These are phyloP conservation scores for Congeria kusceri DNA, from an alignment of 2,888 invertebrate genomes.

Conservation along the genomic window DNA sequence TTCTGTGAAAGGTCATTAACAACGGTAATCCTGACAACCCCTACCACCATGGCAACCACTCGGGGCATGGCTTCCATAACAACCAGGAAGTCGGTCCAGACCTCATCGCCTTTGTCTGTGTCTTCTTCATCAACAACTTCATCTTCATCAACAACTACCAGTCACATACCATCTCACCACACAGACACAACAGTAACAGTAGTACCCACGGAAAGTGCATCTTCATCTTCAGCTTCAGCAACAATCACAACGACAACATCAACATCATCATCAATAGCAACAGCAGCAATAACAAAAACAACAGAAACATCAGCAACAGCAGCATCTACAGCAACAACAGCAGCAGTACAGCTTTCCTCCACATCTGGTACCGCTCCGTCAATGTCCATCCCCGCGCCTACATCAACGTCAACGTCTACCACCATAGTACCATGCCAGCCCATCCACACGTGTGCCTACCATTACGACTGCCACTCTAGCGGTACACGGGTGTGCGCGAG, in stretches of 20 bases:
- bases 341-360: conserved; percentile 13
- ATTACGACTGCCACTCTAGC: conserved; percentile 41
- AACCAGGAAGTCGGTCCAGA: too few species aligned
- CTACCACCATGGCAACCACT: conserved; percentile 13
- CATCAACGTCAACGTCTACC: conserved; percentile 28
- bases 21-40: conserved; percentile 41
- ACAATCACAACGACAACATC: conserved; percentile 11
- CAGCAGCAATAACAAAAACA: conserved; percentile 34
- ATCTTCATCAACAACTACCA: neutral
- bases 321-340: conserved; percentile 28
- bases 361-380: conserved; percentile 31
- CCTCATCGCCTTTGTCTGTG: conserved; percentile 11
- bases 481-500: conserved; percentile 34
- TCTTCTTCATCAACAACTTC: conserved; percentile 17
- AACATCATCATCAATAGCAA: conserved; percentile 21
- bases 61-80: too few species aligned
- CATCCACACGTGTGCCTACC: conserved; percentile 34
- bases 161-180: neutral
- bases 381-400: conserved; percentile 26
- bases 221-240: conserved; percentile 4
- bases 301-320: conserved; percentile 30
- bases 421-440: conserved; percentile 39
- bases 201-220: neutral
- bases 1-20: conserved; percentile 42
- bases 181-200: neutral